Percentiles rank a stretch among this genome's conserved stretches.
Evolutionary conservation across 2,113 vertebrate genomes (phyloP).

Genomic region (Lamprotornis superbus): DNA sequence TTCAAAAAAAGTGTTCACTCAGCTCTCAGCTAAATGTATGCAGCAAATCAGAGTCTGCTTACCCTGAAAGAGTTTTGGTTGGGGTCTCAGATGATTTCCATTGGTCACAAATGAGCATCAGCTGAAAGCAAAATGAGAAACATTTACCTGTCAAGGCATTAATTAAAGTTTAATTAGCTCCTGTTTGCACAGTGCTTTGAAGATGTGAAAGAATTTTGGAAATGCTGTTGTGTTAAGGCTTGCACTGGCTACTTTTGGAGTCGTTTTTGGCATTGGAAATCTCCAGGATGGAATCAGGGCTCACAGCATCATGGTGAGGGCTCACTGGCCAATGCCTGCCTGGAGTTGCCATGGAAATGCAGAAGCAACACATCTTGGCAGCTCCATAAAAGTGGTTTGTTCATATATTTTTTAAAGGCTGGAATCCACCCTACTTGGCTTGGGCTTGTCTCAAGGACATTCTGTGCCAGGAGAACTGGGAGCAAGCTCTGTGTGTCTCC

Average conservation of each 20-base stretch:
- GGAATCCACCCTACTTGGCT: background rate
- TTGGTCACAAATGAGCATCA: background rate
- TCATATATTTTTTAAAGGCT: background rate
- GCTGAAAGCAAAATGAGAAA: background rate
- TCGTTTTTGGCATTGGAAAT: background rate
- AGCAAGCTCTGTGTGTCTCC: background rate
- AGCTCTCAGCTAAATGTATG: background rate
- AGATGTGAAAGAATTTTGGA: background rate
- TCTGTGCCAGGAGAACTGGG: background rate
- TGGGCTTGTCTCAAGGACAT: background rate
- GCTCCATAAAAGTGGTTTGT: background rate
- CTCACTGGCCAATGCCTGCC: background rate
- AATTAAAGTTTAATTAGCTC: conserved; percentile 51
- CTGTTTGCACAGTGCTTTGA: conserved; percentile 20
- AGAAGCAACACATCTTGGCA: conserved; percentile 9
- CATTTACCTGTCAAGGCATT: background rate
- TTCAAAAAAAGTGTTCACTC: conserved; percentile 22
- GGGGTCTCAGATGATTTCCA: conserved; percentile 1
- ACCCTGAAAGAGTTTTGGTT: background rate
- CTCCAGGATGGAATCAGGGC: background rate
- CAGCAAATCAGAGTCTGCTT: background rate
- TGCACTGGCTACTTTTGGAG: background rate
- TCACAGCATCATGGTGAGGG: rapidly evolving
- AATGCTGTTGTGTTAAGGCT: background rate
- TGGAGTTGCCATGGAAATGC: background rate